Percentiles rank a stretch among this genome's conserved stretches.
These are phyloP conservation scores for Corythoichthys intestinalis DNA, from an alignment of 2,113 vertebrate genomes.

Conservation along the genomic window DNA sequence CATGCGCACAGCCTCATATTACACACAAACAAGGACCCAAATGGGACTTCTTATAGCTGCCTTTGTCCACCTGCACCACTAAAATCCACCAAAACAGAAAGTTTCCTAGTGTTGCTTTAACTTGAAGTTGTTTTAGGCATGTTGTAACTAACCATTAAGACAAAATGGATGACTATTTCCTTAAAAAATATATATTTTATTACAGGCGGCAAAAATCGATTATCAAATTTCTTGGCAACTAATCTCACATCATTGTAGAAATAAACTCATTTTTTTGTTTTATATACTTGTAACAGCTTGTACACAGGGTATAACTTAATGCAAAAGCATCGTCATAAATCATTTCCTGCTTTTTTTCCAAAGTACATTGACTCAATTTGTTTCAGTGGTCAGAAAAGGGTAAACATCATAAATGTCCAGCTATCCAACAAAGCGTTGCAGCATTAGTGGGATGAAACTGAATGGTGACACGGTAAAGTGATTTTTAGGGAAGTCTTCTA, in stretches of 20 bases:
- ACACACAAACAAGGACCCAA: too few species aligned
- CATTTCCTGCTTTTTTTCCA: slow-evolving; percentile 21
- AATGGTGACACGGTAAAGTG: slow-evolving; percentile 14
- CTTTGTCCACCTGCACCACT: too few species aligned
- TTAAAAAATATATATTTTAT: too few species aligned
- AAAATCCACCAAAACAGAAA: neutral
- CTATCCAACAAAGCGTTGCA: slow-evolving; percentile 23
- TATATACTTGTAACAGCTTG: slow-evolving; percentile 7
- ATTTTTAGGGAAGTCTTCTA: slow-evolving; percentile 22
- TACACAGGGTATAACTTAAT: slow-evolving; percentile 14
- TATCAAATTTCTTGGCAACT: too few species aligned
- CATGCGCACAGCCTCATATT: too few species aligned
- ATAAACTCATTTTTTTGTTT: neutral
- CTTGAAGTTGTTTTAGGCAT: too few species aligned
- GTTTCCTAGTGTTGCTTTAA: neutral
- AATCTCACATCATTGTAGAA: neutral
- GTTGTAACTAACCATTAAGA: too few species aligned
- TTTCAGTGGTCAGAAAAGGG: slow-evolving; percentile 26
- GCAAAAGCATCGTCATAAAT: slow-evolving; percentile 5
- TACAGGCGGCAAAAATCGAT: too few species aligned
- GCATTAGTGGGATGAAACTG: slow-evolving; percentile 20
- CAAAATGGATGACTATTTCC: too few species aligned
- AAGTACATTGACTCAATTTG: slow-evolving; percentile 9
- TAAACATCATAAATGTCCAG: slow-evolving; percentile 20
- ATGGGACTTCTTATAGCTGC: too few species aligned